Base-by-base conservation (phyloP, 2,797 vertebrate genomes). In the Diglossa cyanea region DNA sequence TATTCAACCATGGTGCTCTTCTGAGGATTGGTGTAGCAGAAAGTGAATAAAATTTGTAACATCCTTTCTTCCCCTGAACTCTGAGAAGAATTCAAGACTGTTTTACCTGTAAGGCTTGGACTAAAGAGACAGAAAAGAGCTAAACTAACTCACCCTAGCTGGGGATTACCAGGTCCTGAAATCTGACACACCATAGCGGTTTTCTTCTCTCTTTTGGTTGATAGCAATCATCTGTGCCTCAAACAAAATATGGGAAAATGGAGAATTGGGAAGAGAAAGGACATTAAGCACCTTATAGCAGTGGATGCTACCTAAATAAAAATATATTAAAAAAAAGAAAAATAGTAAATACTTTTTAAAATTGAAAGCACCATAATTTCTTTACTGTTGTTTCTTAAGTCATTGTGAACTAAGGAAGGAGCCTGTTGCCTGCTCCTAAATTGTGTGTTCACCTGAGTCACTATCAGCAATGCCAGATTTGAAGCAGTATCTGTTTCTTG, bases 301-400 rank as follows among this genome's bases (percentile, higher is more conserved):
- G n/a, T 48, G 14, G 13, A 63, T 35, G 33, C 39, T 76, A 42
- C 13, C 13, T 23, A 51, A 24, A 82, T 19, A 14, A 33, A 33
- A 55, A 44, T 13, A 26, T 17, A 4, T 12, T 9, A 5, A 12
- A 17, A 33, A 57, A 58, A 35, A 26, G 17, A 19, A 26, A 33
- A 23, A 39, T 8, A 23, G 5, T 9, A 16, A 18, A 2, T 4
- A 6, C 37, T 20, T 33, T 26, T 39, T 2, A 2, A 2, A 26
- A 70, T 31, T 63, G 55, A 77, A 81, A 71, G n/a, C 10, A 28
- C 7, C 7, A 50, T 31, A 4, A 31, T 67, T 78, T 81, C 42
- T 73, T 74, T 30, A 40, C 47, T 37, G 10, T 5, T 87, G 13
- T 57, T 75, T 57, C 25, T 45, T 67, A 19, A 61, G 9, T 47